A percentile compares a stretch with the other conserved stretches of the same genome.
Evolutionary conservation across 2,797 vertebrate species (phyloP).

Genomic region (Typhlichthys subterraneus): DNA sequence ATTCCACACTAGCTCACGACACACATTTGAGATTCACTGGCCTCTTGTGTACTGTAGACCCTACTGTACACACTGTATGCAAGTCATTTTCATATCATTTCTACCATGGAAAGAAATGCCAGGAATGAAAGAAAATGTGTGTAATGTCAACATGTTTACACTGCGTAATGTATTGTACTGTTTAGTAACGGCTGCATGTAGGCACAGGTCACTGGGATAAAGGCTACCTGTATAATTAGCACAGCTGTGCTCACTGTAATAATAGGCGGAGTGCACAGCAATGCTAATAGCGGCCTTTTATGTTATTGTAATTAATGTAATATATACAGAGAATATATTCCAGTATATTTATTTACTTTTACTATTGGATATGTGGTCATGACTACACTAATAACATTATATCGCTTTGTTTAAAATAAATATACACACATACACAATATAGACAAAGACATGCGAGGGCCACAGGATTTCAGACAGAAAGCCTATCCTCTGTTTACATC

Average conservation of each 20-base stretch:
- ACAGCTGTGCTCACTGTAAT: slow-evolving; percentile 5
- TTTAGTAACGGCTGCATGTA: slow-evolving; percentile 45
- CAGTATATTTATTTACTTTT: slow-evolving; percentile 60
- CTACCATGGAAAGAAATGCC: slow-evolving; percentile 43
- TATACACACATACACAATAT: slow-evolving; percentile 64
- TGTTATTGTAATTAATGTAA: background rate
- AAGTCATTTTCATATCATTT: slow-evolving; percentile 40
- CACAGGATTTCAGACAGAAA: slow-evolving; percentile 30
- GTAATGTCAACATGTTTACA: slow-evolving; percentile 40
- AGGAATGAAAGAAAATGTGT: slow-evolving; percentile 59
- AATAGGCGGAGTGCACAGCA: slow-evolving; percentile 34
- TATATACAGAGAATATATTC: slow-evolving; percentile 8
- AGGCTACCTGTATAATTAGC: slow-evolving; percentile 37
- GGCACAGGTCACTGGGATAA: slow-evolving; percentile 26
- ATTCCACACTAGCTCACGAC: too few species aligned
- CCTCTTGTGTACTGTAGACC: too few species aligned
- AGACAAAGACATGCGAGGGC: slow-evolving; percentile 33
- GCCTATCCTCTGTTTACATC: slow-evolving; percentile 11
- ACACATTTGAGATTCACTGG: too few species aligned
- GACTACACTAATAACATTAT: slow-evolving; percentile 58
- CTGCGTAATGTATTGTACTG: slow-evolving; percentile 22
- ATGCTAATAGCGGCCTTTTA: slow-evolving; percentile 20
- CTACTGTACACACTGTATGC: too few species aligned
- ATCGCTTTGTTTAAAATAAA: slow-evolving; percentile 68
- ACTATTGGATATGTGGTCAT: slow-evolving; percentile 59